A percentile compares a stretch with the other conserved stretches of the same genome.
Evolutionary conservation across 2,797 vertebrate genomes (phyloP).

Genomic region (Nothura maculosa): DNA sequence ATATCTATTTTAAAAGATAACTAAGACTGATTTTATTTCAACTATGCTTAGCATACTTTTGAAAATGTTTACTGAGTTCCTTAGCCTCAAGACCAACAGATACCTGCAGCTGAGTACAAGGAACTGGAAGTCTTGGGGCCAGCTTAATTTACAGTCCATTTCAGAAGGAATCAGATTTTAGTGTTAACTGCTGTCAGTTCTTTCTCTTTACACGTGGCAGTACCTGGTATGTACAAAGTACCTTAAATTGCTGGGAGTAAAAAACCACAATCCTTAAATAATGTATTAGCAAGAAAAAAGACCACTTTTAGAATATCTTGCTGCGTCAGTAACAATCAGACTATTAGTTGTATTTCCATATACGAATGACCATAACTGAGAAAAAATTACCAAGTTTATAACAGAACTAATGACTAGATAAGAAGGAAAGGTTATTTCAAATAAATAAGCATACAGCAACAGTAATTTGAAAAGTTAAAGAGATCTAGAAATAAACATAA

Average conservation of each 20-base stretch:
- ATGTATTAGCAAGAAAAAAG: not conserved
- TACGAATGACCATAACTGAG: not conserved
- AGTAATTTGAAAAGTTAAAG: not conserved
- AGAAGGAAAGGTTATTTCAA: not conserved
- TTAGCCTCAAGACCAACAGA: not conserved
- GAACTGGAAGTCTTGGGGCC: not conserved
- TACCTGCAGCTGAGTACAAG: not conserved
- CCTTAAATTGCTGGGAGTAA: not conserved
- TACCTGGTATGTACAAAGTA: not conserved
- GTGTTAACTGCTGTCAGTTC: not conserved
- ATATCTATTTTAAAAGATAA: not conserved
- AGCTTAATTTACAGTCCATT: not conserved
- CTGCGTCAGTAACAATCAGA: not conserved
- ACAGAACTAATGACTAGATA: not conserved
- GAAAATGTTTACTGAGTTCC: not conserved
- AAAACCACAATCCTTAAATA: not conserved
- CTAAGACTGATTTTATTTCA: not conserved
- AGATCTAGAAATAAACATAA: not conserved
- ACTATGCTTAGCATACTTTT: not conserved
- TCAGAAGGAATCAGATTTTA: not conserved
- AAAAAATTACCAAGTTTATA: not conserved
- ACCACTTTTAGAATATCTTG: not conserved
- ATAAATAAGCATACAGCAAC: not conserved
- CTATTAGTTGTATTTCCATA: not conserved
- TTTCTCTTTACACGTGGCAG: not conserved